Percentiles rank a stretch among this genome's conserved stretches.
These are phyloP conservation scores for Dynastes tityus DNA, from an alignment of 2,888 invertebrate species.

Conservation along the genomic window DNA sequence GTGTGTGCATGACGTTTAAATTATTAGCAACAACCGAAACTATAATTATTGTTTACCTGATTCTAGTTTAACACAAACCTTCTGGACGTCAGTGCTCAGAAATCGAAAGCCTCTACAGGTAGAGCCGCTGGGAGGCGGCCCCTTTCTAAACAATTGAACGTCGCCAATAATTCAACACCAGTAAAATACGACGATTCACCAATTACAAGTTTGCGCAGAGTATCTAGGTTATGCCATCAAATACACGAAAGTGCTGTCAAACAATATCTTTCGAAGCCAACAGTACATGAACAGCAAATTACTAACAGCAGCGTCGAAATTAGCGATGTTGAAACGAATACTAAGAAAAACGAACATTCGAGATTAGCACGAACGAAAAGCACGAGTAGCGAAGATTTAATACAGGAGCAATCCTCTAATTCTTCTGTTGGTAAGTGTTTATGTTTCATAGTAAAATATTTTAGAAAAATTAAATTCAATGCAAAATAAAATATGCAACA, in stretches of 20 bases:
- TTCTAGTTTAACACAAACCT: conserved; percentile 71
- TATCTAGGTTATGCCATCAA: conserved; percentile 71
- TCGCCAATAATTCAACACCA: conserved; percentile 58
- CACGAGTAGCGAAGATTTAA: conserved; percentile 71
- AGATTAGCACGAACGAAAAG: conserved; percentile 68
- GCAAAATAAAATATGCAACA: not conserved
- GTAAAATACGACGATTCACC: conserved; percentile 56
- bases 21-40: too few species aligned
- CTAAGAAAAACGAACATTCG: conserved; percentile 56
- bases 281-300: conserved; percentile 59
- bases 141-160: conserved; percentile 69
- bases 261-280: conserved; percentile 63
- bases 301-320: conserved; percentile 65
- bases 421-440: conserved; percentile 10
- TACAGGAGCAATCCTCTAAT: not conserved
- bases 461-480: not conserved
- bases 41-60: not conserved
- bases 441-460: not conserved
- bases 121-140: conserved; percentile 72
- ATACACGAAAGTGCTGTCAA: conserved; percentile 70
- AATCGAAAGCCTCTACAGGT: conserved; percentile 72
- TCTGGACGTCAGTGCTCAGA: conserved; percentile 72
- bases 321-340: conserved; percentile 62
- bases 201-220: conserved; percentile 67
- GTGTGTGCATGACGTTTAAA: too few species aligned